Evolutionary conservation across 1,140 invertebrate genomes (phyloP).

Genomic region (Drosophila aff.): DNA sequence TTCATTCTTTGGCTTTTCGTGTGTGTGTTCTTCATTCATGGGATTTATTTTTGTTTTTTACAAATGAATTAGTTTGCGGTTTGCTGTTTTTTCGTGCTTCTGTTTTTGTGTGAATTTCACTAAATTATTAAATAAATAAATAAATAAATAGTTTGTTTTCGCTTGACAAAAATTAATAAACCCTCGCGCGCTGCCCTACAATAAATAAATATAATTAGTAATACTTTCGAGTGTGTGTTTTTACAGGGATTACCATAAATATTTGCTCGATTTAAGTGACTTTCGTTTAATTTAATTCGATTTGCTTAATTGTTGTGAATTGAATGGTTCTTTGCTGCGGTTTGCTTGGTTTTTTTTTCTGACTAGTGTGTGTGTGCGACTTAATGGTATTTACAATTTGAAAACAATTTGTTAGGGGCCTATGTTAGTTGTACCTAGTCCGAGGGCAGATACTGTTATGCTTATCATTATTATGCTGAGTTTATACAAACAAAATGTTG

Average conservation of each 20-base stretch:
- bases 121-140: conserved; percentile 66
- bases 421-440: conserved; percentile 45
- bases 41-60: conserved; percentile 18
- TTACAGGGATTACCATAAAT: conserved; percentile 42
- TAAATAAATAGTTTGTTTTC: conserved; percentile 56
- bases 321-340: conserved; percentile 70
- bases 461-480: conserved; percentile 19
- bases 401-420: conserved; percentile 71
- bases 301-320: conserved; percentile 61
- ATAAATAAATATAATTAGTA: conserved; percentile 75
- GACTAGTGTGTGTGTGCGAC: conserved; percentile 79
- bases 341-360: conserved; percentile 34
- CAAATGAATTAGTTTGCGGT: conserved; percentile 56
- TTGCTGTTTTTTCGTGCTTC: conserved; percentile 54
- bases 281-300: conserved; percentile 58
- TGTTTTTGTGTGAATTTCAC: conserved; percentile 58
- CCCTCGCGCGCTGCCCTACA: conserved; percentile 33
- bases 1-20: conserved; percentile 74
- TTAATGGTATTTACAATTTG: conserved; percentile 80
- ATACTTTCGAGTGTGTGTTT: conserved; percentile 53
- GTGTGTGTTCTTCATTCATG: conserved; percentile 43
- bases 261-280: conserved; percentile 59
- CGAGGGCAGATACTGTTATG: conserved; percentile 29
- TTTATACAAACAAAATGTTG: conserved; percentile 55
- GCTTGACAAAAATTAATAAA: conserved; percentile 59